phyloP scores from a whole-genome alignment of 2,797 vertebrate species.

The Argya squamiceps region DNA sequence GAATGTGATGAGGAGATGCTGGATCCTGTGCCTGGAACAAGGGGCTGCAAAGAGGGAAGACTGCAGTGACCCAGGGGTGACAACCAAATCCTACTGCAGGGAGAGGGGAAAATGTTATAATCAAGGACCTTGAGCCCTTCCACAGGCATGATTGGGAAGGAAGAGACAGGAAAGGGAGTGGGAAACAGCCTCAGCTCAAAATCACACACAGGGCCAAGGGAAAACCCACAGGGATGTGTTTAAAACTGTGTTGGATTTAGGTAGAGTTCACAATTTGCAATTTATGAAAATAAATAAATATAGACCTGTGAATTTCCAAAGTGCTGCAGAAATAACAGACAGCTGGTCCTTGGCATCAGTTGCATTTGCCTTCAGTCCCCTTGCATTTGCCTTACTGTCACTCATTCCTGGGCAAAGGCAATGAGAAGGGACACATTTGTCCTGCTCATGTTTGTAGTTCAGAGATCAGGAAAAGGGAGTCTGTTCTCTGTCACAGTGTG shows the following conservation, averaged over 20 bases:
- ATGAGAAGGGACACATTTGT: neutral
- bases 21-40: neutral
- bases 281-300: neutral
- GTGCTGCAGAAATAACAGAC: neutral
- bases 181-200: neutral
- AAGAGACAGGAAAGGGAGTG: neutral
- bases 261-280: neutral
- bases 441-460: neutral
- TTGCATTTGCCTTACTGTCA: neutral
- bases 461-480: neutral
- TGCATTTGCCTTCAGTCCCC: neutral
- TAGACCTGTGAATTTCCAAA: neutral
- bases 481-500: neutral
- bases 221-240: neutral
- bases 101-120: neutral
- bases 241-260: neutral
- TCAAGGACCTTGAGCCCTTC: neutral
- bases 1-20: neutral
- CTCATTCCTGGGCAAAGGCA: neutral
- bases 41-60: neutral
- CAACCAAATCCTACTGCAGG: rapidly evolving
- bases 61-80: neutral
- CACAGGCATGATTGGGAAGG: neutral
- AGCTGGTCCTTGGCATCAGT: neutral
- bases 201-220: neutral